Evolutionary conservation across 2,113 vertebrate species (phyloP).

Genomic region (Aldabrachelys gigantea): DNA sequence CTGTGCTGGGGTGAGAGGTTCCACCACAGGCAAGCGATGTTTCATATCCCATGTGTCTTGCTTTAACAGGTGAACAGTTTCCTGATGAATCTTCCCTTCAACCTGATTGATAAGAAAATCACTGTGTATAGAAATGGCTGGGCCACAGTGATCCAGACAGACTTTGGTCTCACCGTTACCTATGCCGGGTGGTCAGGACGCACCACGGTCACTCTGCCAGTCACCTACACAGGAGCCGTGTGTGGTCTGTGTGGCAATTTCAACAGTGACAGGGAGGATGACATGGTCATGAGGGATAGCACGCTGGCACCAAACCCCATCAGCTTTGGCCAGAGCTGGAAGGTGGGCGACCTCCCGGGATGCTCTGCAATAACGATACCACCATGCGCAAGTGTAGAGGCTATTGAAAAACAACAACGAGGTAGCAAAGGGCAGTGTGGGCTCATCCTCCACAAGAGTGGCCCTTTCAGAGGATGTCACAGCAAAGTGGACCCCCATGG

Average conservation of each 20-base stretch:
- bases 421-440: slow-evolving; percentile 76
- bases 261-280: slow-evolving; percentile 72
- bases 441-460: slow-evolving; percentile 50
- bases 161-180: slow-evolving; percentile 80
- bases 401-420: slow-evolving; percentile 33
- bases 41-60: too few relatives aligned
- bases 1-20: neutral
- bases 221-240: slow-evolving; percentile 77
- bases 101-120: slow-evolving; percentile 57
- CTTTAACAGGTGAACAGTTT: slow-evolving; percentile 74
- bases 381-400: slow-evolving; percentile 40
- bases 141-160: slow-evolving; percentile 60
- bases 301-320: slow-evolving; percentile 38
- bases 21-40: neutral
- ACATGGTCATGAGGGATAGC: slow-evolving; percentile 68
- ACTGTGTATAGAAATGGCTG: slow-evolving; percentile 66
- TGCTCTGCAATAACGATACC: neutral
- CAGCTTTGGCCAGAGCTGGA: slow-evolving; percentile 83
- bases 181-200: slow-evolving; percentile 72
- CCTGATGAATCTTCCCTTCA: slow-evolving; percentile 75
- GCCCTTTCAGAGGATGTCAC: slow-evolving; percentile 77
- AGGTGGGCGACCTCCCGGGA: slow-evolving; percentile 22
- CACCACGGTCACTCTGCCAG: slow-evolving; percentile 72
- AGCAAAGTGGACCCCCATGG: slow-evolving; percentile 72
- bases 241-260: slow-evolving; percentile 87